A percentile compares a stretch with the other conserved stretches of the same genome.
Conservation (phyloP, 1,140 invertebrate genomes). For the Macrotrachela quadricornifera region DNA sequence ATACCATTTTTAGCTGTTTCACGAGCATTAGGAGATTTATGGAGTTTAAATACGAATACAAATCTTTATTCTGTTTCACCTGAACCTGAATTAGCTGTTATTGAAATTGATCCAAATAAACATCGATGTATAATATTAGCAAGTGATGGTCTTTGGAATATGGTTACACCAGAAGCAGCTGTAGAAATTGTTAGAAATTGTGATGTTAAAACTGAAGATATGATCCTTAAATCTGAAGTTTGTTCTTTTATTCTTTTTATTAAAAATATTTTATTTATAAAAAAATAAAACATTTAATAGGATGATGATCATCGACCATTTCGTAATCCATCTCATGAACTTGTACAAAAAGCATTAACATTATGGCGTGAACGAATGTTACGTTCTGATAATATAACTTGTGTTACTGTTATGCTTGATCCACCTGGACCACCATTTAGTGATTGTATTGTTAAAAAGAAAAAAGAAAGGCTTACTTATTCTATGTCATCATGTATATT, state of each 20-base stretch:
- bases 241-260: too few relatives aligned
- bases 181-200: conserved; percentile 50
- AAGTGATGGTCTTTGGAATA: conserved; percentile 89
- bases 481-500: too few relatives aligned
- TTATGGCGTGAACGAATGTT: conserved; percentile 45
- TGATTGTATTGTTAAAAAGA: too few relatives aligned
- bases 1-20: conserved; percentile 90
- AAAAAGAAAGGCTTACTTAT: too few relatives aligned
- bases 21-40: conserved; percentile 75
- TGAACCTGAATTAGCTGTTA: conserved; percentile 72
- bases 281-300: too few relatives aligned
- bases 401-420: conserved; percentile 72
- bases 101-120: conserved; percentile 52
- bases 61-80: conserved; percentile 87
- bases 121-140: conserved; percentile 74
- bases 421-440: conserved; percentile 38
- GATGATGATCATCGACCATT: not conserved
- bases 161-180: conserved; percentile 58
- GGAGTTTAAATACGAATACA: conserved; percentile 74
- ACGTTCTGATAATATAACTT: conserved; percentile 79
- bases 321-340: conserved; percentile 59
- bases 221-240: conserved; percentile 11
- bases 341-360: conserved; percentile 64
- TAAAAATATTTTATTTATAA: too few relatives aligned
- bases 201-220: conserved; percentile 15